These are phyloP conservation scores for Desmodus rotundus DNA, from an alignment of 2,113 vertebrate genomes.

Conservation along the genomic window DNA sequence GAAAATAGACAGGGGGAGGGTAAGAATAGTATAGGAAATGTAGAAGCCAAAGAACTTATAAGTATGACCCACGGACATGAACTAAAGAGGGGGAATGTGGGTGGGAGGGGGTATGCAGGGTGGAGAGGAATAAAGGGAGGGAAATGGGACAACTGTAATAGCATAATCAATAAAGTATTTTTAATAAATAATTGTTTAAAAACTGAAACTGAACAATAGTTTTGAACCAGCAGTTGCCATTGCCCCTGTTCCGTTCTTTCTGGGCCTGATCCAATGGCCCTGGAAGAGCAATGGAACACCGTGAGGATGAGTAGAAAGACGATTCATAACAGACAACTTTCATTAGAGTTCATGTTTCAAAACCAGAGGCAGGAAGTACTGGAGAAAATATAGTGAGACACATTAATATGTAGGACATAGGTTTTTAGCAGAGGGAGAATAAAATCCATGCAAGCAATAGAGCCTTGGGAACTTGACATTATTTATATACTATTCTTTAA, in stretches of 20 bases:
- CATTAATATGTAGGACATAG: not conserved
- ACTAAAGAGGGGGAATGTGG: no score
- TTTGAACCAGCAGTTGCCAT: conserved; percentile 67
- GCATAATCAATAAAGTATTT: no score
- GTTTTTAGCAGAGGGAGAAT: conserved; percentile 22
- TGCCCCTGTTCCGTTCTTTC: conserved; percentile 38
- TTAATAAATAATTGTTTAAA: no score
- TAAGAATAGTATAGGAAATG: no score
- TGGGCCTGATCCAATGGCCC: conserved; percentile 46
- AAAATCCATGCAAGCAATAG: not conserved
- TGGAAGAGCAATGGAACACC: conserved; percentile 43
- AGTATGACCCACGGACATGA: no score
- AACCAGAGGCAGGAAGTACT: not conserved
- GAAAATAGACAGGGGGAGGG: no score
- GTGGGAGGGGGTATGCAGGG: no score
- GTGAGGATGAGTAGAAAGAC: conserved; percentile 43
- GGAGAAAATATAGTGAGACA: not conserved
- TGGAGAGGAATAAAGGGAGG: no score
- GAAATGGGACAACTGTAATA: no score
- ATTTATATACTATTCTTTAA: not conserved
- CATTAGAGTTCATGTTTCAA: conserved; percentile 26
- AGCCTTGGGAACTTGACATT: not conserved
- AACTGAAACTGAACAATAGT: conserved; percentile 64
- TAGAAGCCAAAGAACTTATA: no score
- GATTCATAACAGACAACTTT: conserved; percentile 56